phyloP scores from a whole-genome alignment of 2,888 invertebrate genomes.

The Polydrusus tereticollis region DNA sequence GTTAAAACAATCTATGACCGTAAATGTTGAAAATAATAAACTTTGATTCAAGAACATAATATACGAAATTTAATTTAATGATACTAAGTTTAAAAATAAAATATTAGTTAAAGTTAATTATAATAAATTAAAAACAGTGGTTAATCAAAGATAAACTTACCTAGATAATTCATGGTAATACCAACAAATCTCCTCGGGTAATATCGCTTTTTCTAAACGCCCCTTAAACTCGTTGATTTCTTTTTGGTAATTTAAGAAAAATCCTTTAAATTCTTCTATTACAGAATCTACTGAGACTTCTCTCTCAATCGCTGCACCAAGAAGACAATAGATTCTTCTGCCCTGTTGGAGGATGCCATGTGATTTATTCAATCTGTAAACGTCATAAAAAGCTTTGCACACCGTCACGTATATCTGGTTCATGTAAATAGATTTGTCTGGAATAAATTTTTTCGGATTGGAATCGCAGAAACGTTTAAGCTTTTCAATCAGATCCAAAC shows the following conservation, averaged over 20 bases:
- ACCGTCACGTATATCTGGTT: slow-evolving; percentile 65
- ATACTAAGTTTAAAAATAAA: too few species aligned
- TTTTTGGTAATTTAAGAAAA: slow-evolving; percentile 60
- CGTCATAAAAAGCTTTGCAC: slow-evolving; percentile 65
- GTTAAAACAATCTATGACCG: too few species aligned
- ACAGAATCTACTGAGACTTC: slow-evolving; percentile 64
- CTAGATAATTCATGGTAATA: slow-evolving; percentile 67
- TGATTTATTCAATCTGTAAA: slow-evolving; percentile 63
- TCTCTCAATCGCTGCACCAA: slow-evolving; percentile 60
- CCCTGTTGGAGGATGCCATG: slow-evolving; percentile 56
- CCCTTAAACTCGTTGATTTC: slow-evolving; percentile 58
- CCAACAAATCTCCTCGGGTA: slow-evolving; percentile 67
- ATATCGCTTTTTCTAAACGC: slow-evolving; percentile 58
- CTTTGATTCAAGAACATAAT: too few species aligned
- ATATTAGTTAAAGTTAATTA: too few species aligned
- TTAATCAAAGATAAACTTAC: slow-evolving; percentile 43
- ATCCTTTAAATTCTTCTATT: slow-evolving; percentile 59
- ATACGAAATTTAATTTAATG: too few species aligned
- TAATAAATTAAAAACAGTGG: too few species aligned
- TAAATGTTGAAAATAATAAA: too few species aligned
- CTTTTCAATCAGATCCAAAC: slow-evolving; percentile 61
- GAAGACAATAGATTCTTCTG: slow-evolving; percentile 59
- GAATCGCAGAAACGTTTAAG: slow-evolving; percentile 66
- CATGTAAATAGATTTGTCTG: slow-evolving; percentile 64
- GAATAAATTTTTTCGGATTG: slow-evolving; percentile 64